These are phyloP conservation scores for Grammomys surdaster DNA, from an alignment of 2,113 vertebrate species.

Conservation along the genomic window DNA sequence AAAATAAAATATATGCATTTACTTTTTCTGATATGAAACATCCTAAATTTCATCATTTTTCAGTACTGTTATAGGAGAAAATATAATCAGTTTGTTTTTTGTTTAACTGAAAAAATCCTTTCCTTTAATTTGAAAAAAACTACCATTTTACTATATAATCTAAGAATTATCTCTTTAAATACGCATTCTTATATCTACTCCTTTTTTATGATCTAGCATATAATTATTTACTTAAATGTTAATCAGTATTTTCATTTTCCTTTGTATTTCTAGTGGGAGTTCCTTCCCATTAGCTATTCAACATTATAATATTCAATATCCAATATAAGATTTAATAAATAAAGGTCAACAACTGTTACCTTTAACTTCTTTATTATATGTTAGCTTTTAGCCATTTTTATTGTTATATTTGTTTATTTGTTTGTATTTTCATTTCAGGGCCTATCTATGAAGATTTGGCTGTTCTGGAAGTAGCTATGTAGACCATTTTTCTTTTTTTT, in stretches of 20 bases:
- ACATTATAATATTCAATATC: too few relatives aligned
- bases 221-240: neutral
- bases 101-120: neutral
- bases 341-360: neutral
- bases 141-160: neutral
- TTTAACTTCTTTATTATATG: neutral
- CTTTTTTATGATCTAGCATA: neutral
- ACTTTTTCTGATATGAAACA: neutral
- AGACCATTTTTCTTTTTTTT: neutral
- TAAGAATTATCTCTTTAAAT: neutral
- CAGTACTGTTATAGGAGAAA: neutral
- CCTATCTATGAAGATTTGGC: neutral
- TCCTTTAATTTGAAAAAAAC: neutral
- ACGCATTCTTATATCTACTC: neutral
- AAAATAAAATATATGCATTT: neutral
- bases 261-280: conserved; percentile 4
- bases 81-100: neutral
- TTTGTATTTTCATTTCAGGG: neutral
- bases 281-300: neutral
- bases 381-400: neutral
- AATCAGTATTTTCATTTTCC: neutral
- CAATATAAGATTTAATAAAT: neutral
- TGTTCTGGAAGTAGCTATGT: neutral
- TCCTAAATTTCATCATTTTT: neutral
- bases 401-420: neutral